Evolutionary conservation across 2,113 vertebrate species (phyloP).

Genomic region (Stomatorhinus ivindoensis): DNA sequence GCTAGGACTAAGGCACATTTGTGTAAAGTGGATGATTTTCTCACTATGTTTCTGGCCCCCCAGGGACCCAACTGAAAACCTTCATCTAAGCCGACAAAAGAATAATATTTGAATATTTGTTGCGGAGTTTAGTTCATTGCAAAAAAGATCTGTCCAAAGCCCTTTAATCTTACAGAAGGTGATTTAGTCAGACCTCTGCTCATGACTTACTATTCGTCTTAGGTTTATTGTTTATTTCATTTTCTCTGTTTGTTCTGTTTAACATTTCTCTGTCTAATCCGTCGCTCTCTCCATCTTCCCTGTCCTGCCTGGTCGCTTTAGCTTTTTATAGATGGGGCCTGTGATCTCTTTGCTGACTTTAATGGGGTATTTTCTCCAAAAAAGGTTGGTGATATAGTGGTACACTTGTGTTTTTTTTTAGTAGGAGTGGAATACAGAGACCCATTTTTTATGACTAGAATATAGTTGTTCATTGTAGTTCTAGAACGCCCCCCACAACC

Average conservation of each 20-base stretch:
- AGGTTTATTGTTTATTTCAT: neutral
- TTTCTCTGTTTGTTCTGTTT: slow-evolving; percentile 20
- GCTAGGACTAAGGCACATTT: neutral
- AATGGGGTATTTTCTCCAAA: slow-evolving; percentile 84
- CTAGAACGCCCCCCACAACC: neutral
- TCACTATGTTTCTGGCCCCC: neutral
- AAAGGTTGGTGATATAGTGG: slow-evolving; percentile 70
- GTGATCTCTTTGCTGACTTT: slow-evolving; percentile 88
- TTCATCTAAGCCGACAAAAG: neutral
- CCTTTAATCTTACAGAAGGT: neutral
- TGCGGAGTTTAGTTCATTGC: neutral
- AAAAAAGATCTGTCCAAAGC: neutral
- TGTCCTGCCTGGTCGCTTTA: slow-evolving; percentile 52
- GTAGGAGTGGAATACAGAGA: neutral
- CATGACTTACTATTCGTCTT: neutral
- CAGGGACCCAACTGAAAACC: neutral
- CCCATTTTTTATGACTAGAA: neutral
- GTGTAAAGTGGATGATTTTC: neutral
- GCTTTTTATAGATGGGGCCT: slow-evolving; percentile 75
- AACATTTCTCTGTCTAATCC: slow-evolving; percentile 25
- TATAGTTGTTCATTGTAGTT: neutral
- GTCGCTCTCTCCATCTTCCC: slow-evolving; percentile 23
- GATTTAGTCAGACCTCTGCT: slow-evolving; percentile 6
- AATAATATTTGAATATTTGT: neutral
- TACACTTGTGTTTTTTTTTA: slow-evolving; percentile 18